Conservation (phyloP, 2,113 vertebrate species). For the Onychorhynchus coronatus region DNA sequence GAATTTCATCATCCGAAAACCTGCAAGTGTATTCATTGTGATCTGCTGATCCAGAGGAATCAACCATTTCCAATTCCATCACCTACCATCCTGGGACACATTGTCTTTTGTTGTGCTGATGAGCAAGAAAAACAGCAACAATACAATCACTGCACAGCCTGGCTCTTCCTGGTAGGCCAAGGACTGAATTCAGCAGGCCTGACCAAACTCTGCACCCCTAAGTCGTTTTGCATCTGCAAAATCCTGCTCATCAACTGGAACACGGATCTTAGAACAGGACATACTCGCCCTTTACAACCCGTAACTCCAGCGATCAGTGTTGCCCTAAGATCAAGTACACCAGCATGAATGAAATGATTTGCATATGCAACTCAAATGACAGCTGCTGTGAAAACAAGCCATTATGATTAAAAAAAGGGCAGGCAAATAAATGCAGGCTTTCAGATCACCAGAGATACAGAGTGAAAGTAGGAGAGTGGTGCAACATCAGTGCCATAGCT, state of each 20-base stretch:
- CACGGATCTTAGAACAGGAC: neutral
- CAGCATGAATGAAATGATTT: neutral
- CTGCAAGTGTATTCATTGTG: neutral
- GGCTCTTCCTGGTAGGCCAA: neutral
- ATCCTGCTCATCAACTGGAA: neutral
- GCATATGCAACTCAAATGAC: neutral
- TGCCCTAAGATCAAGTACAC: neutral
- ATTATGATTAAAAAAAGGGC: neutral
- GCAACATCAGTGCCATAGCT: neutral
- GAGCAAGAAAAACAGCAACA: neutral
- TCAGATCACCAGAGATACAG: neutral
- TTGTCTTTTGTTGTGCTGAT: neutral
- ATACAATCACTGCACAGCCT: accelerated
- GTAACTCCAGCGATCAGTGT: accelerated
- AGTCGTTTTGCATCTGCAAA: neutral
- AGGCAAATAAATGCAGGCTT: neutral
- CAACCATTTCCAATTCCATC: neutral
- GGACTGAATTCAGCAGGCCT: neutral
- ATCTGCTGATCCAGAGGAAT: neutral
- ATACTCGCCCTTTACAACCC: neutral
- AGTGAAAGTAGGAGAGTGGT: neutral
- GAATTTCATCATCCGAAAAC: neutral
- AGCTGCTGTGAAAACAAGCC: neutral
- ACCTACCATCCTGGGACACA: neutral
- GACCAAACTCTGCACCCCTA: neutral